phyloP scores from a whole-genome alignment of 2,113 vertebrate genomes.

The Vidua chalybeata region DNA sequence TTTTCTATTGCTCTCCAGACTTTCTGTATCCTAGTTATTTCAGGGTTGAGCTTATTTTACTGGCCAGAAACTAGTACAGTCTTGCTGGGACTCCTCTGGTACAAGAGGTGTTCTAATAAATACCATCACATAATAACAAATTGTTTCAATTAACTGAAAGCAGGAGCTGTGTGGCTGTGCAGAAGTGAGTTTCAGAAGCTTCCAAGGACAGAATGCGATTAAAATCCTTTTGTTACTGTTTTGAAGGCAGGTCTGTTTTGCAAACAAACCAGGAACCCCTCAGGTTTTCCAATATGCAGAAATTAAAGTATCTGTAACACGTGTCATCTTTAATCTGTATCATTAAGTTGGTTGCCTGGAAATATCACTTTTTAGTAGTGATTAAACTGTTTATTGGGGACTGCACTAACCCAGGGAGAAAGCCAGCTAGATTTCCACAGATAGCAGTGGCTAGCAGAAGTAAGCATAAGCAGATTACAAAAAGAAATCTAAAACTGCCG shows the following conservation, averaged over 20 bases:
- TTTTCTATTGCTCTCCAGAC: conserved; percentile 9
- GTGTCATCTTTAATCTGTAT: conserved; percentile 14
- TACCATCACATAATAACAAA: not conserved
- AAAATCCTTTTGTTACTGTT: conserved; percentile 15
- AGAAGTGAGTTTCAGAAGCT: not conserved
- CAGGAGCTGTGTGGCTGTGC: not conserved
- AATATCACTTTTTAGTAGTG: not conserved
- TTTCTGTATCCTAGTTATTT: not conserved
- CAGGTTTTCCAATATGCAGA: not conserved
- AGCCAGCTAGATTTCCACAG: not conserved
- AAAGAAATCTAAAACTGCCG: conserved; percentile 4
- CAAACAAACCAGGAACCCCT: not conserved
- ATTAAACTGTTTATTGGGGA: not conserved
- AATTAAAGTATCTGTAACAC: conserved; percentile 5
- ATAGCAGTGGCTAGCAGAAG: not conserved
- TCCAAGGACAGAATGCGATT: not conserved
- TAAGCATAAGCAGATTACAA: not conserved
- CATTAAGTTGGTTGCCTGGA: not conserved
- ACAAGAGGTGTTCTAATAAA: not conserved
- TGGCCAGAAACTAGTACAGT: not conserved
- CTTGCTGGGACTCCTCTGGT: not conserved
- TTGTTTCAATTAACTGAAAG: conserved; percentile 21
- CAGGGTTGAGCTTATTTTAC: not conserved
- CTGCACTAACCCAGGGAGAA: not conserved
- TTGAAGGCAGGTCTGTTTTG: not conserved